These are phyloP conservation scores for Caiman crocodilus DNA, from an alignment of 2,797 vertebrate species.

Conservation along the genomic window DNA sequence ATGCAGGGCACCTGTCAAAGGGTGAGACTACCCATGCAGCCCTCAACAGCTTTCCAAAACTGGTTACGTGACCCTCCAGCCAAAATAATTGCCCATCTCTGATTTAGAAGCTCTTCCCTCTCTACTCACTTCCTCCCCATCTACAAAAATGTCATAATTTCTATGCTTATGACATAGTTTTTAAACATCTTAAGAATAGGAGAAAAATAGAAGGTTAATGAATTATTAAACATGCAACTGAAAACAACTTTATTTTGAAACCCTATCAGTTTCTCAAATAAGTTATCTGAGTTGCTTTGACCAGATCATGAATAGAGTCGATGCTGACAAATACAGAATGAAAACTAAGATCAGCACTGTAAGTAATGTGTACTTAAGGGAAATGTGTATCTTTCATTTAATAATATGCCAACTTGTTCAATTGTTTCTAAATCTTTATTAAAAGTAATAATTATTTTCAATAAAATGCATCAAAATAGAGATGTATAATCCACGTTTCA, in stretches of 20 bases:
- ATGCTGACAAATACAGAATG: not conserved
- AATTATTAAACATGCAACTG: not conserved
- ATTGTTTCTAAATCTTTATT: not conserved
- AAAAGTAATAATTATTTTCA: not conserved
- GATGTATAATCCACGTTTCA: not conserved
- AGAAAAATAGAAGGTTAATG: not conserved
- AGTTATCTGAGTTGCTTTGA: not conserved
- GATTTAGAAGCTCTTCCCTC: not conserved
- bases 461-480: not conserved
- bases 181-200: not conserved
- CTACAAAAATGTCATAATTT: not conserved
- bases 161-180: not conserved
- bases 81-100: no score
- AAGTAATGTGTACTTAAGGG: not conserved
- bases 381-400: not conserved
- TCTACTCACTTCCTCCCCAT: not conserved
- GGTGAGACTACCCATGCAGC: no score
- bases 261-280: not conserved
- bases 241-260: not conserved
- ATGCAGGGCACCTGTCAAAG: no score
- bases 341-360: not conserved
- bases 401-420: not conserved
- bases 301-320: not conserved
- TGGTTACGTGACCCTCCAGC: no score
- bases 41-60: no score